These are phyloP conservation scores for Harpalus rufipes DNA, from an alignment of 2,888 invertebrate genomes.

Conservation along the genomic window DNA sequence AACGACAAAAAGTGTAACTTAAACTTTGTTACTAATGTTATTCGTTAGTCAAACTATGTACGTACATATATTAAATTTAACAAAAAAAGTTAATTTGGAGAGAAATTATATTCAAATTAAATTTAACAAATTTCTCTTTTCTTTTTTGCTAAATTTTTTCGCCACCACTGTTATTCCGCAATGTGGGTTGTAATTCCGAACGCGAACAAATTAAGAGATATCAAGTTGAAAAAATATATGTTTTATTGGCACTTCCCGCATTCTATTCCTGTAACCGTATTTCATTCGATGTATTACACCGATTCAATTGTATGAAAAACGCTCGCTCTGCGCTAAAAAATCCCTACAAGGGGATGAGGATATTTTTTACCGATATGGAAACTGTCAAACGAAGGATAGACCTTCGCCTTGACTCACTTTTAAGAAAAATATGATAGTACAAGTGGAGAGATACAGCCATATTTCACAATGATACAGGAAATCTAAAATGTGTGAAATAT, in stretches of 20 bases:
- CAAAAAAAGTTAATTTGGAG: too few species aligned
- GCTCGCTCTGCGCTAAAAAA: slow-evolving; percentile 10
- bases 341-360: not conserved
- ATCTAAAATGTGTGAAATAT: not conserved
- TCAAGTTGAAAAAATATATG: slow-evolving; percentile 60
- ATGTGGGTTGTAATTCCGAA: slow-evolving; percentile 53
- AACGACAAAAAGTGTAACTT: too few species aligned
- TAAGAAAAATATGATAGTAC: not conserved
- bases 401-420: slow-evolving; percentile 17
- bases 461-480: not conserved
- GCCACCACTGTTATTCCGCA: too few species aligned
- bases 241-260: slow-evolving; percentile 57
- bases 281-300: slow-evolving; percentile 9
- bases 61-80: too few species aligned
- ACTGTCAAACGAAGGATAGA: not conserved
- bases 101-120: too few species aligned
- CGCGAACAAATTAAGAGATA: slow-evolving; percentile 66
- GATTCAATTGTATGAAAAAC: slow-evolving; percentile 58
- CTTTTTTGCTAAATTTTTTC: too few species aligned
- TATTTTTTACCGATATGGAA: slow-evolving; percentile 10
- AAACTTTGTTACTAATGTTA: too few species aligned
- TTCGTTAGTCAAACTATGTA: too few species aligned
- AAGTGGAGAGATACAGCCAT: not conserved
- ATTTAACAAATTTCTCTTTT: too few species aligned
- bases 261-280: slow-evolving; percentile 28